These are phyloP conservation scores for Cosmia trapezina DNA, from an alignment of 2,888 invertebrate genomes.

Conservation along the genomic window DNA sequence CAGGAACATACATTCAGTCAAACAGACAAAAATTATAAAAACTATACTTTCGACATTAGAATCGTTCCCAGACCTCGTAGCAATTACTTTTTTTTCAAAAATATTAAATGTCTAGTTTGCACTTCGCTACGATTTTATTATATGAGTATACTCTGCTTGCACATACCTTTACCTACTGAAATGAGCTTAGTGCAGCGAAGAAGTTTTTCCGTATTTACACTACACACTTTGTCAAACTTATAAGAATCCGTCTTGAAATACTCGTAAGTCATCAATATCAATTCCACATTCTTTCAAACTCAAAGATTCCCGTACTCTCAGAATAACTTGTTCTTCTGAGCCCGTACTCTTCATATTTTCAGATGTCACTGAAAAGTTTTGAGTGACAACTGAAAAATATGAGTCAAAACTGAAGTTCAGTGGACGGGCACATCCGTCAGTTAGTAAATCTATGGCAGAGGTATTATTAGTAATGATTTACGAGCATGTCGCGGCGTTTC, in stretches of 20 bases:
- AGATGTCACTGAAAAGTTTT: conserved; percentile 31
- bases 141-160: background rate
- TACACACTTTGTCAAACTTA: background rate
- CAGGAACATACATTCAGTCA: too few relatives aligned
- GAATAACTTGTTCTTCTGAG: too few relatives aligned
- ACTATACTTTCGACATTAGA: too few relatives aligned
- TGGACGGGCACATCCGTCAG: conserved; percentile 56
- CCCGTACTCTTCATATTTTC: conserved; percentile 21
- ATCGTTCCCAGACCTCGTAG: too few relatives aligned
- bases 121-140: too few relatives aligned
- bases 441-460: conserved; percentile 62
- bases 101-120: too few relatives aligned
- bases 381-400: conserved; percentile 46
- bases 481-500: conserved; percentile 73
- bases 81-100: too few relatives aligned
- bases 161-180: background rate
- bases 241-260: conserved; percentile 16
- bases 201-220: too few relatives aligned
- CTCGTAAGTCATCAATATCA: conserved; percentile 47
- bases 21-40: too few relatives aligned
- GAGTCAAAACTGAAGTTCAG: conserved; percentile 35
- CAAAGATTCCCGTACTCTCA: background rate
- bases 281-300: conserved; percentile 13
- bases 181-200: background rate
- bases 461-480: conserved; percentile 79